Percentiles rank a stretch among this genome's conserved stretches.
These are phyloP conservation scores for Megaceryle maxima DNA, from an alignment of 2,113 vertebrate genomes.

Conservation along the genomic window DNA sequence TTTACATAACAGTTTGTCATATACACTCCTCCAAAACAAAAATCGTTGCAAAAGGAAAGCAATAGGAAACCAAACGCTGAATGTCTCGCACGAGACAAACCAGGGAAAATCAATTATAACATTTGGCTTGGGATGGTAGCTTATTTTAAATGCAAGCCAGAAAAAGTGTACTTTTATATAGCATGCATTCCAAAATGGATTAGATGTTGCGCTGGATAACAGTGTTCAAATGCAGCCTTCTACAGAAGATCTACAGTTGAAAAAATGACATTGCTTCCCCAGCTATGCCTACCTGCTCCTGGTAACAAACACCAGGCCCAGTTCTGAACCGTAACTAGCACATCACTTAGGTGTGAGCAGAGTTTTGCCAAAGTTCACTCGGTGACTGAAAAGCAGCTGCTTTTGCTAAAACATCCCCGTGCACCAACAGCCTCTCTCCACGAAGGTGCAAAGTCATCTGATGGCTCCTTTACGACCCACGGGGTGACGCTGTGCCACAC, in stretches of 20 bases:
- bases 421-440: neutral
- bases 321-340: neutral
- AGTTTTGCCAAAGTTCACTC: neutral
- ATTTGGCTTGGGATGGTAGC: conserved; percentile 2
- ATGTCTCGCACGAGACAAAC: neutral
- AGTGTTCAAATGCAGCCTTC: neutral
- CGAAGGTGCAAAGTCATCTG: fast-evolving
- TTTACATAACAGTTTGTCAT: conserved; percentile 65
- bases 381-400: neutral
- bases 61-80: conserved; percentile 4
- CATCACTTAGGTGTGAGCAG: neutral
- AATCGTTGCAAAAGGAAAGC: conserved; percentile 50
- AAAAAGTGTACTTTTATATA: neutral
- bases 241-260: neutral
- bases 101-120: neutral
- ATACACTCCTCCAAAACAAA: conserved; percentile 63
- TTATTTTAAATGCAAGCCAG: conserved; percentile 59
- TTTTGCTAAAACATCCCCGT: neutral
- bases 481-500: neutral
- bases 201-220: neutral
- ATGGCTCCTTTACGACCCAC: neutral
- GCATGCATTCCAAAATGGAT: neutral
- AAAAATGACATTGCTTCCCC: neutral
- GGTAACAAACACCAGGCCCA: neutral
- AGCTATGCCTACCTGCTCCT: neutral